Evolutionary conservation across 2,888 invertebrate species (phyloP).

Genomic region (Drosophila nigritarsus): DNA sequence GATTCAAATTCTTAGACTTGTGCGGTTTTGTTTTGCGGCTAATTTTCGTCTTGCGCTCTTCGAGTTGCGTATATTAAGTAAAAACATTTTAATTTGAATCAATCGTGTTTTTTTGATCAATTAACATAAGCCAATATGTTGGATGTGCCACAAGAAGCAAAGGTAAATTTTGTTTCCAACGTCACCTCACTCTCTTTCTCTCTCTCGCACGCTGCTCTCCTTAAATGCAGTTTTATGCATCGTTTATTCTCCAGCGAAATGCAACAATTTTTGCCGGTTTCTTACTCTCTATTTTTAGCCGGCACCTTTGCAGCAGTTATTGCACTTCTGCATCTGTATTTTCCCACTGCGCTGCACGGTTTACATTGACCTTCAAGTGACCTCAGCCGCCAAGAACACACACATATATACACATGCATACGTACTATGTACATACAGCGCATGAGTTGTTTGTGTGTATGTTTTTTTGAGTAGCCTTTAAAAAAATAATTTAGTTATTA

Average conservation of each 20-base stretch:
- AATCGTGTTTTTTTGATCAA: conserved; percentile 13
- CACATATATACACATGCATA: conserved; percentile 25
- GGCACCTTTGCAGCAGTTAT: conserved; percentile 26
- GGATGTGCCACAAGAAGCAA: conserved; percentile 82
- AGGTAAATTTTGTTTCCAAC: conserved; percentile 69
- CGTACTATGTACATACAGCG: conserved; percentile 15
- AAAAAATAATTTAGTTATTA: neutral
- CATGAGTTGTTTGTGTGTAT: conserved; percentile 1
- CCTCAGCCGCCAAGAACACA: conserved; percentile 63
- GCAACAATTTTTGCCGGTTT: conserved; percentile 60
- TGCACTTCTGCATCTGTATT: conserved; percentile 59
- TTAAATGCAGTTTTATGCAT: conserved; percentile 38
- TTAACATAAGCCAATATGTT: conserved; percentile 70
- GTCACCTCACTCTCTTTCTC: neutral
- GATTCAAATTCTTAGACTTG: conserved; percentile 46
- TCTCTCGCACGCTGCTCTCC: neutral
- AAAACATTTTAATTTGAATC: conserved; percentile 9
- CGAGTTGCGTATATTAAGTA: conserved; percentile 8
- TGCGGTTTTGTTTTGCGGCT: conserved; percentile 15
- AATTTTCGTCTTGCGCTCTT: neutral
- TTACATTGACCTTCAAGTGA: conserved; percentile 77
- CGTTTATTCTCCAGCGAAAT: conserved; percentile 50
- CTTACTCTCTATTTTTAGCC: conserved; percentile 20
- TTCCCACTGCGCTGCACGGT: conserved; percentile 44
- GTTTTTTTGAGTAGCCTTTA: conserved; percentile 25